Evolutionary conservation across 2,113 vertebrate species (phyloP).

Genomic region (Myotis lucifugus): DNA sequence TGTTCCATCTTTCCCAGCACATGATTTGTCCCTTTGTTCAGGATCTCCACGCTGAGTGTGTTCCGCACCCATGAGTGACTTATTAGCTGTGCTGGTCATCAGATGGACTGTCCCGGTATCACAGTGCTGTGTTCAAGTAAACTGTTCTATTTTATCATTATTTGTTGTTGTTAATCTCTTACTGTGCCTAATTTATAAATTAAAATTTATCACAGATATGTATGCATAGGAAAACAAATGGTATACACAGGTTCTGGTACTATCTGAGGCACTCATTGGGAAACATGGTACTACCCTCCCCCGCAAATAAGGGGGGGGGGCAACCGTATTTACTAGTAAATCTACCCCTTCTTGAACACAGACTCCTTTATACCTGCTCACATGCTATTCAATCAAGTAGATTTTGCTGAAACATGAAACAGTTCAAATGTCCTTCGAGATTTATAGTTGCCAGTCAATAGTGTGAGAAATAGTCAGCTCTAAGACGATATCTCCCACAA

Average conservation of each 20-base stretch:
- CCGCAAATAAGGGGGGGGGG: no score
- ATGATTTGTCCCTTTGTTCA: not conserved
- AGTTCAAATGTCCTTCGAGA: constrained; percentile 10
- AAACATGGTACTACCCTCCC: not conserved
- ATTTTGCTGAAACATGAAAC: constrained; percentile 27
- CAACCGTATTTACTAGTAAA: not conserved
- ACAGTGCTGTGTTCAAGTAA: not conserved
- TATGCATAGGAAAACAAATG: not conserved
- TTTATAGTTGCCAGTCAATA: not conserved
- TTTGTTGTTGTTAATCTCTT: not conserved
- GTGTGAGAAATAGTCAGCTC: constrained; percentile 25
- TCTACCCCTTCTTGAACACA: not conserved
- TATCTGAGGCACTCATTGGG: not conserved
- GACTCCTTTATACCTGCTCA: not conserved
- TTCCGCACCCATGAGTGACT: not conserved
- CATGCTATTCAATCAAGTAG: not conserved
- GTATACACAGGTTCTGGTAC: no score
- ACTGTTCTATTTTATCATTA: not conserved
- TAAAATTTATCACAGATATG: not conserved
- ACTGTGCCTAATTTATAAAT: not conserved
- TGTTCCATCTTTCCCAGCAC: not conserved
- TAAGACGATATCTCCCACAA: not conserved
- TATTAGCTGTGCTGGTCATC: not conserved
- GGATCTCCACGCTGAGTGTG: no score
- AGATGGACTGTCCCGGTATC: no score